These are phyloP conservation scores for Bolinopsis microptera DNA, from an alignment of 37 sponge, comb jelly and placozoan genomes.

Conservation along the genomic window DNA sequence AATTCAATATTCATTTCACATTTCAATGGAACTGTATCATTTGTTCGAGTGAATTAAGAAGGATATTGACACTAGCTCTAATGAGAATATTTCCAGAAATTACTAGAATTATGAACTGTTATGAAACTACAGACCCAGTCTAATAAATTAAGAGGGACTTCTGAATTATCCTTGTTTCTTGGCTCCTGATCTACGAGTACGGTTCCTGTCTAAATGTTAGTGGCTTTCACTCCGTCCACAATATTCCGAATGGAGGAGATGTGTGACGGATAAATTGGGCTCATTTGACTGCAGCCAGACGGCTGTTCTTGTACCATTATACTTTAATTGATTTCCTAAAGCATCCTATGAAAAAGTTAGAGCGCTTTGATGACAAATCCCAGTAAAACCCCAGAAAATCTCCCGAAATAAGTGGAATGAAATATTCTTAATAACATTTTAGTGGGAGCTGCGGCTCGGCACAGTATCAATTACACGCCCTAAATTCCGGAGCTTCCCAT, in stretches of 20 bases:
- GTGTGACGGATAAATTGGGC: neutral
- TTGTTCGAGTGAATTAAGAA: conserved; percentile 12
- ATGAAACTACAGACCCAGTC: too few species aligned
- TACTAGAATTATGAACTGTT: too few species aligned
- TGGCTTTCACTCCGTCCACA: neutral
- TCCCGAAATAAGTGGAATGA: neutral
- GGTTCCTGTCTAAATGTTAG: neutral
- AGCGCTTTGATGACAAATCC: neutral
- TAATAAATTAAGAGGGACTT: too few species aligned
- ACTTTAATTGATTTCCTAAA: neutral
- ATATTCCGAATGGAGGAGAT: neutral
- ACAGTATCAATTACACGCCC: conserved; percentile 52
- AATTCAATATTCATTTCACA: conserved; percentile 14
- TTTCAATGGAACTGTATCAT: neutral
- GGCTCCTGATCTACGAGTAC: too few species aligned
- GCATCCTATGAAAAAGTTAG: neutral
- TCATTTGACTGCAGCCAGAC: neutral
- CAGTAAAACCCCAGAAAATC: neutral
- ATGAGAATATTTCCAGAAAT: neutral
- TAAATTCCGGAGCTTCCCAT: neutral
- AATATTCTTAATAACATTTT: neutral
- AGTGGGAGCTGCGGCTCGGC: neutral
- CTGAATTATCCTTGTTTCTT: too few species aligned
- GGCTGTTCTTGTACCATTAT: neutral
- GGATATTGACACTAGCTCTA: neutral